phyloP scores from a whole-genome alignment of 1,140 invertebrate genomes.

The Lordiphosa collinella region DNA sequence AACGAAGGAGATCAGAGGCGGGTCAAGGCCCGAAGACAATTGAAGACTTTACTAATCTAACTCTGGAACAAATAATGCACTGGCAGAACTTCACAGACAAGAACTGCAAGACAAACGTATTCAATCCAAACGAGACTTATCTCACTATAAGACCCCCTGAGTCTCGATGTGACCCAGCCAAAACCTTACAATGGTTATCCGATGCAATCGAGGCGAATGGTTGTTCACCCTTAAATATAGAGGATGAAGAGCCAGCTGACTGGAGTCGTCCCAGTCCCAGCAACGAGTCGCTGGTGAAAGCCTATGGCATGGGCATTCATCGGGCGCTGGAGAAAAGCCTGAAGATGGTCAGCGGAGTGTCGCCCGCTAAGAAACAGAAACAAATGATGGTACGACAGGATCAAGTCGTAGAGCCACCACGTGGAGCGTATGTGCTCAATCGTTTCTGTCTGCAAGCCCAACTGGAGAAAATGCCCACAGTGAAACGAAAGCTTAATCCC shows the following conservation, averaged over 20 bases:
- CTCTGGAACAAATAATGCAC: conserved; percentile 24
- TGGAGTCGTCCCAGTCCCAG: conserved; percentile 31
- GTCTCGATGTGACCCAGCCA: conserved; percentile 7
- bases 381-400: not conserved
- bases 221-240: conserved; percentile 15
- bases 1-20: no score
- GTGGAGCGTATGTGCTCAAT: conserved; percentile 25
- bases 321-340: conserved; percentile 25
- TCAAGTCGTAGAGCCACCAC: not conserved
- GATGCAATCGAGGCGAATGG: conserved; percentile 11
- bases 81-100: conserved; percentile 23
- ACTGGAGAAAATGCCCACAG: conserved; percentile 39
- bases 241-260: conserved; percentile 7
- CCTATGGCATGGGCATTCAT: conserved; percentile 34
- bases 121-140: conserved; percentile 24
- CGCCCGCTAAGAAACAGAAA: not conserved
- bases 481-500: conserved; percentile 16
- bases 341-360: not conserved
- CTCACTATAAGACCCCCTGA: conserved; percentile 35
- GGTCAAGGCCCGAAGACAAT: not conserved
- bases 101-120: conserved; percentile 26
- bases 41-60: not conserved
- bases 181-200: conserved; percentile 8
- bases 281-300: conserved; percentile 26
- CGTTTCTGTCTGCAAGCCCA: conserved; percentile 12